Evolutionary conservation across 2,113 vertebrate species (phyloP), one percentile per base, ranked within the genome.

Genomic region (Atlantisia rogersi): DNA sequence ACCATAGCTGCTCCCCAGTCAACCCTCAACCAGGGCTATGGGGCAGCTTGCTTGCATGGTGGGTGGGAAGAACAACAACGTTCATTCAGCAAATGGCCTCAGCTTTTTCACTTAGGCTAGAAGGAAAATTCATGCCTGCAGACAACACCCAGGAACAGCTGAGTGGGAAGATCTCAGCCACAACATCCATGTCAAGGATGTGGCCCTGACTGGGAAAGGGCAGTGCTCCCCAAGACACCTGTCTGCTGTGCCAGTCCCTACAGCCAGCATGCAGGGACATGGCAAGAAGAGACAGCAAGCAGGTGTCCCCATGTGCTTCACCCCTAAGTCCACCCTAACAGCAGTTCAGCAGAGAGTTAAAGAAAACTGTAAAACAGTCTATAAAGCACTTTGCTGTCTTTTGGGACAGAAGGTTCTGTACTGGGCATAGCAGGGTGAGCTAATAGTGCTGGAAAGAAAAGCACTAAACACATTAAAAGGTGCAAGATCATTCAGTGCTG

Each of bases 211-310:
- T 56, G 69, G 67, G 76, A 82, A 75, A 68, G 16, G 60, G 21
- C 86, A 82, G 53, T 0, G 0, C 13, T 80, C 62, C 70, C 6
- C 0, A 1, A 4, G 40, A 3, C 0, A 16, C 59, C 56, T 39
- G 52, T 46, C 70, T 15, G 32, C 35, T 62, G 64, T 28, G 31
- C 25, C 40, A n/a, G 55, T 32, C 31, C 55, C 29, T 56, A 32
- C 7, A 32, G 58, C 28, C 52, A 50, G 4, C 0, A 1, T 8
- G 58, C 46, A 86, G 55, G 12, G 52, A 5, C 56, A 42, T 53
- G 15, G 37, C 1, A 1, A 65, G 39, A 71, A 65, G 44, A 55
- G 28, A 28, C 37, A 46, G 32, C 1, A 1, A 53, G 52, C 52
- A 52, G 25, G 8, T 22, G 4, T 21, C 35, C 52, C 42, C 15